These are phyloP conservation scores for Chelmon rostratus DNA, from an alignment of 2,797 vertebrate species.

Conservation along the genomic window DNA sequence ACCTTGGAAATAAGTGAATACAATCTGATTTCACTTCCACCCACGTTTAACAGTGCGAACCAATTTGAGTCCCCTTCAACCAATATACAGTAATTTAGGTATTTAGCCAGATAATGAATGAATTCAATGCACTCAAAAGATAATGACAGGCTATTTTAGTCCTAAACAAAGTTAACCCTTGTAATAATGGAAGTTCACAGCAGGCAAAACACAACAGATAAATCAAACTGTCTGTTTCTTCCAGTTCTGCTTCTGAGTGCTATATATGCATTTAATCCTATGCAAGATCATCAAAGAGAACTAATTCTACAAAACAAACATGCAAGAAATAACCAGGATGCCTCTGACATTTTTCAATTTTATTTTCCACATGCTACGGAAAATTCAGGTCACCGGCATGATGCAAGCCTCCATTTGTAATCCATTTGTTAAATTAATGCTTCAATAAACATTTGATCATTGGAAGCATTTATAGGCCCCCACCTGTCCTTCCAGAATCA, in stretches of 20 bases:
- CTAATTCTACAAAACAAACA: background rate
- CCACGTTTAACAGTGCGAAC: background rate
- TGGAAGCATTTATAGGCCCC: too few species aligned
- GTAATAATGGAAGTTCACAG: background rate
- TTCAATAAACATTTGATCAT: too few species aligned
- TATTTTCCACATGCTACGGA: background rate
- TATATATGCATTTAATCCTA: too few species aligned
- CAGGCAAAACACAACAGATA: background rate
- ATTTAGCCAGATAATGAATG: background rate
- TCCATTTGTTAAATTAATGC: too few species aligned
- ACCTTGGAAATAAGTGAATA: constrained; percentile 32
- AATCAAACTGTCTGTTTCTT: background rate
- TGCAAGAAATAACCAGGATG: background rate
- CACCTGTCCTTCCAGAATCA: too few species aligned
- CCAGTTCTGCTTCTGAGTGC: too few species aligned
- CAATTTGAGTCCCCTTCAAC: background rate
- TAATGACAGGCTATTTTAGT: background rate
- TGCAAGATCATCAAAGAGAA: too few species aligned
- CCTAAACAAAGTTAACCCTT: background rate
- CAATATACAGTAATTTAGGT: background rate
- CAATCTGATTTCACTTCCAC: constrained; percentile 6
- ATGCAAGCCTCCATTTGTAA: background rate
- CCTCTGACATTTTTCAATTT: background rate
- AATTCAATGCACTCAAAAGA: too few species aligned
- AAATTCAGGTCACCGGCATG: too few species aligned